These are phyloP conservation scores for Drosophila pandora DNA, from an alignment of 1,140 invertebrate species.

Conservation along the genomic window DNA sequence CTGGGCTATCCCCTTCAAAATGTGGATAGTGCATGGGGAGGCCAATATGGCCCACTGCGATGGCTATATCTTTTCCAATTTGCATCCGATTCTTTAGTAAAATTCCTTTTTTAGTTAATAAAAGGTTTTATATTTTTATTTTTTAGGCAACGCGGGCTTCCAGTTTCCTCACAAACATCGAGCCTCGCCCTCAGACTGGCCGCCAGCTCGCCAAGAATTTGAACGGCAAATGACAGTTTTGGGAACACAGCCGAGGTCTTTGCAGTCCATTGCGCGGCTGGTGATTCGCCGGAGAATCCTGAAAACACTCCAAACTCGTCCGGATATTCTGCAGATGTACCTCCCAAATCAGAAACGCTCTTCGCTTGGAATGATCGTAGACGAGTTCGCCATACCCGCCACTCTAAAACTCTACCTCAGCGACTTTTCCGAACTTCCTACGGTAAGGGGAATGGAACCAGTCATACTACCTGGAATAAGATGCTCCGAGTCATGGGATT, in stretches of 20 bases:
- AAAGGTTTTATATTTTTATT: background rate
- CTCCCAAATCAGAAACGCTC: constrained; percentile 55
- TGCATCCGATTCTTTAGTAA: too few species aligned
- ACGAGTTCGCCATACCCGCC: constrained; percentile 61
- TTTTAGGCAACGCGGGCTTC: constrained; percentile 63
- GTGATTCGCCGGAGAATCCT: constrained; percentile 55
- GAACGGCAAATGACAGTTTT: constrained; percentile 51
- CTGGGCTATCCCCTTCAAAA: too few species aligned
- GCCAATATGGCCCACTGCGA: too few species aligned
- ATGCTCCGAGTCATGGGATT: constrained; percentile 57
- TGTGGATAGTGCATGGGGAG: too few species aligned
- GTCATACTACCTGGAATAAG: constrained; percentile 2
- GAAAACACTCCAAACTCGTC: constrained; percentile 30
- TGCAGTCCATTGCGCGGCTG: constrained; percentile 63
- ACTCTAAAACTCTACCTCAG: constrained; percentile 65
- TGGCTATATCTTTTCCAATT: background rate
- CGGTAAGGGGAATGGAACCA: constrained; percentile 20
- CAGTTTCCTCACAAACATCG: constrained; percentile 53
- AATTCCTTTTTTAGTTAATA: background rate
- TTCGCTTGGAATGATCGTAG: constrained; percentile 57
- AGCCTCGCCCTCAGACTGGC: constrained; percentile 28
- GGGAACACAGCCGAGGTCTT: constrained; percentile 39
- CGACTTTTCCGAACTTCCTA: constrained; percentile 65
- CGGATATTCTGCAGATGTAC: constrained; percentile 48
- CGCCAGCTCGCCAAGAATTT: constrained; percentile 25